Evolutionary conservation across 64 coral and sea anemone genomes (phyloP).

Genomic region (Platygyra sinensis): DNA sequence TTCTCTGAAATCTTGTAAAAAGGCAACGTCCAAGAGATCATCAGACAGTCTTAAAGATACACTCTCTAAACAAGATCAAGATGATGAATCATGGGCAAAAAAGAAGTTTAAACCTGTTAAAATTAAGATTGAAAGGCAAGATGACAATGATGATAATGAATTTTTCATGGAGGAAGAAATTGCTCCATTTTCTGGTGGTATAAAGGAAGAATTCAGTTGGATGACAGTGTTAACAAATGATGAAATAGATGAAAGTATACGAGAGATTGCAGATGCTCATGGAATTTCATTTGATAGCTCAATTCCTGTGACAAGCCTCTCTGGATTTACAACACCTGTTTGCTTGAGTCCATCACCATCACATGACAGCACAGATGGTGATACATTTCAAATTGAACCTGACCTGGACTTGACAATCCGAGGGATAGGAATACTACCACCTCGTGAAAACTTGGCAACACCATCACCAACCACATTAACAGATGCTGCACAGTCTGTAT

Average conservation of each 20-base stretch:
- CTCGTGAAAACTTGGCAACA: slow-evolving; percentile 69
- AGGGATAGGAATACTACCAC: slow-evolving; percentile 73
- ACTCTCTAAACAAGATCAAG: not conserved
- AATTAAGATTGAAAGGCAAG: slow-evolving; percentile 53
- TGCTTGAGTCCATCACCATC: slow-evolving; percentile 77
- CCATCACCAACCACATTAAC: slow-evolving; percentile 86
- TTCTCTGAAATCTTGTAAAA: slow-evolving; percentile 55
- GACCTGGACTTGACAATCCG: slow-evolving; percentile 83
- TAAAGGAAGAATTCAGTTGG: slow-evolving; percentile 94
- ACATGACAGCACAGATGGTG: slow-evolving; percentile 52
- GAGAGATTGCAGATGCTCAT: slow-evolving; percentile 90
- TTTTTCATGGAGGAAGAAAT: slow-evolving; percentile 73
- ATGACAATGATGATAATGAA: slow-evolving; percentile 47
- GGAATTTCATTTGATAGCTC: slow-evolving; percentile 82
- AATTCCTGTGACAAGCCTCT: slow-evolving; percentile 24
- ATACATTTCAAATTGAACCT: slow-evolving; percentile 76
- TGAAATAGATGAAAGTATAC: slow-evolving; percentile 86
- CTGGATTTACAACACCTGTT: not conserved
- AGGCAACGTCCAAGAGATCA: slow-evolving; percentile 39
- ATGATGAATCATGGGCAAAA: slow-evolving; percentile 41
- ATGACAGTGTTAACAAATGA: slow-evolving; percentile 79
- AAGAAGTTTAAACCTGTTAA: slow-evolving; percentile 57
- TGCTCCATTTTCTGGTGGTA: slow-evolving; percentile 86
- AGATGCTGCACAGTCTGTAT: slow-evolving; percentile 73
- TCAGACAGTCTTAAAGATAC: slow-evolving; percentile 17